A percentile compares a stretch with the other conserved stretches of the same genome.
Conservation (phyloP, 2,888 invertebrate species). For the Pinctada fucata region DNA sequence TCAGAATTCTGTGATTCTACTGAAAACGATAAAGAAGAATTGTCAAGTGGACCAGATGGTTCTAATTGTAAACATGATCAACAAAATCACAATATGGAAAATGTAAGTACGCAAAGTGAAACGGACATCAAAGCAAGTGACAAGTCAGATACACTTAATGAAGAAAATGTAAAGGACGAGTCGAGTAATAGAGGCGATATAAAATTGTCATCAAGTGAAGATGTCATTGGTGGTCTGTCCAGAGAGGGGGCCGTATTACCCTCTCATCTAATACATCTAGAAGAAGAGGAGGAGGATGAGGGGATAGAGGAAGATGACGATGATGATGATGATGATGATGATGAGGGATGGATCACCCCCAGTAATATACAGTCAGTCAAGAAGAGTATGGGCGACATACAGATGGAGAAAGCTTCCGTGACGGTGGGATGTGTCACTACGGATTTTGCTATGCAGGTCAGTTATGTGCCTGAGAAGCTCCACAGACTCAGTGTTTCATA, state of each 20-base stretch:
- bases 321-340: constrained; percentile 80
- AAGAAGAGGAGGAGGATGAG: constrained; percentile 55
- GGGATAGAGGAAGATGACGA: constrained; percentile 63
- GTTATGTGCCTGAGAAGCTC: background rate
- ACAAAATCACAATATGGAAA: no score
- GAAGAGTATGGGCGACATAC: constrained; percentile 82
- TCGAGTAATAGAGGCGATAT: background rate
- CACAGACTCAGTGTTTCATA: no score
- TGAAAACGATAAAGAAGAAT: background rate
- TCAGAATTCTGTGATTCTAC: constrained; percentile 33
- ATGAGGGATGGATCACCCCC: constrained; percentile 89
- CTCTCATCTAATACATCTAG: constrained; percentile 46
- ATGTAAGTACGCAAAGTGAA: background rate
- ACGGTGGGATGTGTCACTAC: constrained; percentile 95
- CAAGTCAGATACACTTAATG: background rate
- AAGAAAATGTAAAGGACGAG: background rate
- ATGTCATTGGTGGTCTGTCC: background rate
- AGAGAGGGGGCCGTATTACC: constrained; percentile 57
- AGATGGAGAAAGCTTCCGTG: constrained; percentile 57
- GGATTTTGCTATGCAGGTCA: constrained; percentile 96
- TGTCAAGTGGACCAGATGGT: no score
- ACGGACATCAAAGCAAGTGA: constrained; percentile 2
- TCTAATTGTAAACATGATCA: no score
- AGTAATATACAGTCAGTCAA: constrained; percentile 87
- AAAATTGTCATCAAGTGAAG: background rate